Evolutionary conservation across 2,113 vertebrate genomes (phyloP).

Genomic region (Otus sunia): DNA sequence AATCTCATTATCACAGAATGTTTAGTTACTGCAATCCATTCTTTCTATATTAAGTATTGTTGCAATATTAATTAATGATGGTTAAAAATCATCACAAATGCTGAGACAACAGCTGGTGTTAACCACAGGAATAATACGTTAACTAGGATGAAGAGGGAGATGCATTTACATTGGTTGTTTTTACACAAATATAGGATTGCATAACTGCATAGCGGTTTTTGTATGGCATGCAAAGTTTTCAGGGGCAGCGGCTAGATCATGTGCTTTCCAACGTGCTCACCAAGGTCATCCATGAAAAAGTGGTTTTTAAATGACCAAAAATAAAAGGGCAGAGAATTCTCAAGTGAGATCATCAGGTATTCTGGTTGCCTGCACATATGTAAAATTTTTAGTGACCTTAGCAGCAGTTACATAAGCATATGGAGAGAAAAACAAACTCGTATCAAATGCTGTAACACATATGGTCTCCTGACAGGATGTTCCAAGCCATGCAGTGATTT

Average conservation of each 20-base stretch:
- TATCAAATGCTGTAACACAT: slow-evolving; percentile 20
- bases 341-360: not conserved
- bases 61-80: not conserved
- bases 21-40: not conserved
- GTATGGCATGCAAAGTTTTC: not conserved
- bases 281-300: not conserved
- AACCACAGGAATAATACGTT: not conserved
- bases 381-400: slow-evolving; percentile 10
- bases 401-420: slow-evolving; percentile 9
- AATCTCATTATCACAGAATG: not conserved
- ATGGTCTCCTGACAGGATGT: slow-evolving; percentile 25
- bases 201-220: not conserved
- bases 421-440: not conserved
- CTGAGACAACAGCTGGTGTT: not conserved
- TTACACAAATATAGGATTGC: not conserved
- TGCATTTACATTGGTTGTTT: not conserved
- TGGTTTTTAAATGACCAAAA: not conserved
- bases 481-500: not conserved
- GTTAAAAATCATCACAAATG: not conserved
- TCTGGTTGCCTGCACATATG: not conserved
- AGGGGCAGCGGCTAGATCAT: not conserved
- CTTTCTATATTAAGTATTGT: not conserved
- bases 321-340: not conserved
- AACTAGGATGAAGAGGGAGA: not conserved
- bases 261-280: not conserved